Evolutionary conservation across 2,888 invertebrate species (phyloP), one percentile per base, ranked within the genome.

Genomic region (Gryllus longicercus): DNA sequence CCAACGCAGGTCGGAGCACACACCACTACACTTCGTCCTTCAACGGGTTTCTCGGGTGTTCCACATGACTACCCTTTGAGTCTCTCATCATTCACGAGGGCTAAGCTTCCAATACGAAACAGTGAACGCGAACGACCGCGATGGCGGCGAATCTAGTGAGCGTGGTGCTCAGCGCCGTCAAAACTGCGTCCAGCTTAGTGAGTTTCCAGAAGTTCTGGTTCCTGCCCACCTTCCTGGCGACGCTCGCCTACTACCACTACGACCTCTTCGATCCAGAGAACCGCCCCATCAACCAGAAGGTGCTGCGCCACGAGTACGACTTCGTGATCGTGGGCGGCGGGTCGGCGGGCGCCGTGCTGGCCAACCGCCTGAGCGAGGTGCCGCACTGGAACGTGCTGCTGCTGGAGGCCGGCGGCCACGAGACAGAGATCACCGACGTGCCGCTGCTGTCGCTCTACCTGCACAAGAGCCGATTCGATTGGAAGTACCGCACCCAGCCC

Each of bases 371-470:
- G 1, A 91, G 94, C 0, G 96, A 95, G 86, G 89, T 94, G 25
- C 90, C 92, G 5, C 90, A 91, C 11, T 96, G 95, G 95, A 94
- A 91, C 84, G 92, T 96, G 0, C 87, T 96, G 77, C 86, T 96
- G 16, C 85, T 96, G 76, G 96, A 96, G 86, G 96, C 96, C 0
- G 96, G 96, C 14, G 95, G 95, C 0, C 94, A 95, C 83, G 96
- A 96, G 86, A 95, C 94, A 0, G 95, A 95, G 85, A 93, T 95
- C 78, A 93, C 95, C 0, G 96, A 96, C 86, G 95, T 96, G 5
- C 96, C 96, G 0, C 89, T 95, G 78, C 87, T 96, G n/a, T 96
- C 96, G 75, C 86, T 96, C 77, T 96, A 95, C 86, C 89, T 96
- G 85, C 96, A 96, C 87, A 95, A 95, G 85, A 96, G 96, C 86